Base-by-base conservation (phyloP, 1,140 invertebrate genomes). In the Himalopsyche phryganea region DNA sequence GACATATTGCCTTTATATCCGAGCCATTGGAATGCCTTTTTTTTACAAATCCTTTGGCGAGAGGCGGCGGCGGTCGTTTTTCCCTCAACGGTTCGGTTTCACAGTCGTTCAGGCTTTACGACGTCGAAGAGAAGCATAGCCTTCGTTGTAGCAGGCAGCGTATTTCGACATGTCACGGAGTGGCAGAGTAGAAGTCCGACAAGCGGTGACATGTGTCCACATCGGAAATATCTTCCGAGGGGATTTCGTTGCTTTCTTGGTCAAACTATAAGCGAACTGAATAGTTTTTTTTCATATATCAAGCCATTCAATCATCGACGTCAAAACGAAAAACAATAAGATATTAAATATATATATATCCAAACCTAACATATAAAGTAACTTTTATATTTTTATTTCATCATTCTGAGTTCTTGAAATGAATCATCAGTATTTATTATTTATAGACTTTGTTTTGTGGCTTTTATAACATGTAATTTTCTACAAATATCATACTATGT, bases 1-100 rank as follows among this genome's bases (percentile, higher is more conserved):
- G 47, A 50, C 47, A 50, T 50, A 50, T 50, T 50, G 47, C 47
- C 47, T 50, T 50, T 50, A 50, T 50, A 33, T 50, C 47, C 47
- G 47, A 50, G 35, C 47, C 47, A 28, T 28, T 28, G 23, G 23
- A 28, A 28, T 28, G 23, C 23, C 23, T 28, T 28, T 28, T n/a
- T 28, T 28, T 28, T 28, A 28, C 23, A 28, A 28, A 28, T 28
- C 23, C 23, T 28, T 28, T 28, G 14, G 18, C 23, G 47, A 32
- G 10, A 33, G 20, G 20, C 35, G 47, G 13, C 13, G 14, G 47
- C 6, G 20, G 13, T 14, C 35, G 47, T 50, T 14, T 50, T 23
- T 50, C 40, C 40, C 35, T 50, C 47, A 41, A 14, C 17, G 23
- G 23, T 32, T 50, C 32, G 20, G 20, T 33, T 32, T 18, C 47